Evolutionary conservation across 2,113 vertebrate genomes (phyloP).

Genomic region (Scolopax mira): DNA sequence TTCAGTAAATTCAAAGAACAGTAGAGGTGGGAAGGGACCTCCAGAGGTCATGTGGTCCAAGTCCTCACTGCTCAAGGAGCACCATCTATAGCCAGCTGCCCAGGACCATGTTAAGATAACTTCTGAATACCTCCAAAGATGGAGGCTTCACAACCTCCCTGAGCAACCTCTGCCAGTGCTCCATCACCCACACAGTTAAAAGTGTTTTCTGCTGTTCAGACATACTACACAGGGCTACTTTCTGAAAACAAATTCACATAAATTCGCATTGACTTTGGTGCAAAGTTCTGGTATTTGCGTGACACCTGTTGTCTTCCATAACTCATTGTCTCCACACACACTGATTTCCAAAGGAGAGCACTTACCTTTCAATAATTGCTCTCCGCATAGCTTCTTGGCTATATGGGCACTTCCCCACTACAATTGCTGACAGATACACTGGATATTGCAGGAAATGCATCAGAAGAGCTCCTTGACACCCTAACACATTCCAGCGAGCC

Average conservation of each 20-base stretch:
- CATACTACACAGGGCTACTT: not conserved
- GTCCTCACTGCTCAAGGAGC: not conserved
- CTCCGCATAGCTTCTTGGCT: constrained; percentile 81
- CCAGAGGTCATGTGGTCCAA: not conserved
- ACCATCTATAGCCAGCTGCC: not conserved
- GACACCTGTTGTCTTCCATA: fast-evolving
- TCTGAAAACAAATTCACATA: not conserved
- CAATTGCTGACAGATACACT: constrained; percentile 81
- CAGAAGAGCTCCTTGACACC: constrained; percentile 92
- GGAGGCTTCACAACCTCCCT: not conserved
- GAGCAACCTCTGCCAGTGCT: not conserved
- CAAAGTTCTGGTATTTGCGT: not conserved
- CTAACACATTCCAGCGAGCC: constrained; percentile 86
- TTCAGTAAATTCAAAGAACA: not conserved
- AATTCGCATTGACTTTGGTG: not conserved
- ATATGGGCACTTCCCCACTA: constrained; percentile 89
- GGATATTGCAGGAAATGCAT: constrained; percentile 89
- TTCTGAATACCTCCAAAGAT: not conserved
- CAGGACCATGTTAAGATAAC: not conserved
- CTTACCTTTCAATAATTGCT: constrained; percentile 82
- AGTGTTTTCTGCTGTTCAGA: not conserved
- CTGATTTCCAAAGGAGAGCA: not conserved
- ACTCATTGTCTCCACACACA: not conserved
- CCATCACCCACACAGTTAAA: not conserved
- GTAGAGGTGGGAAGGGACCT: not conserved